Evolutionary conservation across 2,113 vertebrate genomes (phyloP).

Genomic region (Agapornis roseicollis): DNA sequence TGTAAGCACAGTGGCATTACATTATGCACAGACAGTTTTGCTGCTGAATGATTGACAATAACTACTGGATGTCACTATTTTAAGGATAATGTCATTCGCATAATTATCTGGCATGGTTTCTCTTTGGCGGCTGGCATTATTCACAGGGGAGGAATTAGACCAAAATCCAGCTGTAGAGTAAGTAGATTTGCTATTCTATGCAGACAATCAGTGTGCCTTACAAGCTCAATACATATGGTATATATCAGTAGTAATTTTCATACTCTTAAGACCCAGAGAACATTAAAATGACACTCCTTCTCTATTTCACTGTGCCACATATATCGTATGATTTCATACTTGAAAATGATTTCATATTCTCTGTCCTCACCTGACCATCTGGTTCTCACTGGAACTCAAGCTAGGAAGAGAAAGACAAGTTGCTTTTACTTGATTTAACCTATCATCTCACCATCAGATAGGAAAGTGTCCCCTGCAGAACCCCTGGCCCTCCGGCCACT

Average conservation of each 20-base stretch:
- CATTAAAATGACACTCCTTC: background rate
- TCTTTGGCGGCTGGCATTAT: background rate
- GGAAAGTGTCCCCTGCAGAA: background rate
- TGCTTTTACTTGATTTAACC: background rate
- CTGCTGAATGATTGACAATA: conserved; percentile 38
- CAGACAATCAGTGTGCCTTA: background rate
- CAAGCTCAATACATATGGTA: background rate
- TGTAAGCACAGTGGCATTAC: background rate
- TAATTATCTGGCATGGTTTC: conserved; percentile 18
- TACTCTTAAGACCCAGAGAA: background rate
- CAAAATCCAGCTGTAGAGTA: conserved; percentile 3
- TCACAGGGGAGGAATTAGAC: conserved; percentile 20
- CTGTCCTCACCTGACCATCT: conserved; percentile 34
- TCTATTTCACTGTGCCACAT: background rate
- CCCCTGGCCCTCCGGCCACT: background rate
- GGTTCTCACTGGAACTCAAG: background rate
- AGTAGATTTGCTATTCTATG: conserved; percentile 2
- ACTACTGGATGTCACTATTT: conserved; percentile 44
- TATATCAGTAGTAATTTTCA: background rate
- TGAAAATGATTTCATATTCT: background rate
- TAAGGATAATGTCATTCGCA: background rate
- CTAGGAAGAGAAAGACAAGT: background rate
- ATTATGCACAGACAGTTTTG: background rate
- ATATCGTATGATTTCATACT: background rate
- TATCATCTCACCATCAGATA: background rate